Percentiles rank a stretch among this genome's conserved stretches.
These are phyloP conservation scores for Cacoxenus indagator DNA, from an alignment of 2,888 invertebrate genomes.

Conservation along the genomic window DNA sequence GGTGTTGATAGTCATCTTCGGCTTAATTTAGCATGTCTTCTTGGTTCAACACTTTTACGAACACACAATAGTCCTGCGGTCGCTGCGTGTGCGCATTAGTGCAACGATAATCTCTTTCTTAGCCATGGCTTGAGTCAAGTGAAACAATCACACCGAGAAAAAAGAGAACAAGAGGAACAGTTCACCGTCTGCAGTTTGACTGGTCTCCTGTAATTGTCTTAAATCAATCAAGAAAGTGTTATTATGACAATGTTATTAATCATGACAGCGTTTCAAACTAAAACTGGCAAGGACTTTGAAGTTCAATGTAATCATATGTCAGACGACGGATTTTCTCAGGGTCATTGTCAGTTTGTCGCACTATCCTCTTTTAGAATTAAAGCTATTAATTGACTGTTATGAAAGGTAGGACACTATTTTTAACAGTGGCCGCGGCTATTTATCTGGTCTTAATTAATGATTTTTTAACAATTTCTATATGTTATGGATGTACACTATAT, in stretches of 20 bases:
- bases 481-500: no score
- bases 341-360: no score
- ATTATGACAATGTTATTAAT: constrained; percentile 63
- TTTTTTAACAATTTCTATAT: no score
- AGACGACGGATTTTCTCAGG: no score
- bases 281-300: no score
- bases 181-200: constrained; percentile 6
- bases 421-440: no score
- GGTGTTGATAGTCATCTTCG: constrained; percentile 63
- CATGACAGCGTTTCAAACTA: constrained; percentile 48
- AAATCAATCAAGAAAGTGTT: constrained; percentile 63
- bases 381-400: no score
- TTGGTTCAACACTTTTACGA: constrained; percentile 56
- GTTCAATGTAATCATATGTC: no score
- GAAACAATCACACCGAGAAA: constrained; percentile 58
- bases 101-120: constrained; percentile 63
- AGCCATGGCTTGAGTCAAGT: constrained; percentile 50
- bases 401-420: no score
- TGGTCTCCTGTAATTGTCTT: constrained; percentile 62
- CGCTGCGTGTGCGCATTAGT: constrained; percentile 13
- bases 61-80: neutral
- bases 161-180: neutral
- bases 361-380: no score
- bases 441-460: no score
- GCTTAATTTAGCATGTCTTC: constrained; percentile 63